phyloP scores from a whole-genome alignment of 2,888 invertebrate species.

The Xylota sylvarum region DNA sequence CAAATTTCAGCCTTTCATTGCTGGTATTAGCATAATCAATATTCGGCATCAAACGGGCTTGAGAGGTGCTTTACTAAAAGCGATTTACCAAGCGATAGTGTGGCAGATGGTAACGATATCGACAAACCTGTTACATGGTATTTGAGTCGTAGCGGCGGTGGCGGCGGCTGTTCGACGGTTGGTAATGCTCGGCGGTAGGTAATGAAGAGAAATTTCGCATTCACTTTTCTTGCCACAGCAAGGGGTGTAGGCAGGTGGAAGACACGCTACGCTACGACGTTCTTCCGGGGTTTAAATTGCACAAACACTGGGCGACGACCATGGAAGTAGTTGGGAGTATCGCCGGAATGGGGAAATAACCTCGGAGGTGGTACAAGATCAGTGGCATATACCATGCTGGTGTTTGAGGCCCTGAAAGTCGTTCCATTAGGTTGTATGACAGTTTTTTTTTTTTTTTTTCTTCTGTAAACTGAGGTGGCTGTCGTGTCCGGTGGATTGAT shows the following conservation, averaged over 20 bases:
- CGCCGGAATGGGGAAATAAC: conserved; percentile 67
- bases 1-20: conserved; percentile 40
- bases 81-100: conserved; percentile 4
- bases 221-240: conserved; percentile 31
- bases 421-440: conserved; percentile 44
- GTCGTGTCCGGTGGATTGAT: not conserved
- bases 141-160: not conserved
- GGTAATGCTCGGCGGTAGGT: conserved; percentile 25
- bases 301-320: conserved; percentile 32
- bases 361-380: conserved; percentile 67
- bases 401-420: conserved; percentile 25
- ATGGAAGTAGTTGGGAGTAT: conserved; percentile 21
- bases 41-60: conserved; percentile 17
- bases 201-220: conserved; percentile 67
- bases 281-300: conserved; percentile 69
- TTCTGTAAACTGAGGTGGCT: not conserved
- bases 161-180: not conserved
- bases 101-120: conserved; percentile 22
- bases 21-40: conserved; percentile 54
- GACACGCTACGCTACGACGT: conserved; percentile 42
- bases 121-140: conserved; percentile 12
- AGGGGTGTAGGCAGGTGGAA: conserved; percentile 28
- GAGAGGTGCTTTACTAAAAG: conserved; percentile 11
- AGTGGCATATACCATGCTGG: conserved; percentile 41
- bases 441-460: conserved; percentile 14